Evolutionary conservation across 30 jellyfish, hydroid and myxozoan species (phyloP).

Genomic region (Turritopsis dohrnii): DNA sequence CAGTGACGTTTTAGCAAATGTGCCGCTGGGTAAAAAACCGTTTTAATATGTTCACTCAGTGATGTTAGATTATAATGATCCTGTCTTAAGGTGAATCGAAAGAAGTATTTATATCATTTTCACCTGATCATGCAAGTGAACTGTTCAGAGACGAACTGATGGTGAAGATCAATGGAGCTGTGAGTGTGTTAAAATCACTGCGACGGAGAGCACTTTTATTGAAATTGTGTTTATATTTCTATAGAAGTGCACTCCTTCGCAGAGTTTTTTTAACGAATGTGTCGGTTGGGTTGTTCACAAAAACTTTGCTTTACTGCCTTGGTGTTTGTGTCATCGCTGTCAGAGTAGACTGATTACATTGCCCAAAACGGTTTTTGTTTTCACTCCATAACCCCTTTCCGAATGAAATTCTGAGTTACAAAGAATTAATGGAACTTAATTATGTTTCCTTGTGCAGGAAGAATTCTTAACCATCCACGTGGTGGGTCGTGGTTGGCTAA

Average conservation of each 20-base stretch:
- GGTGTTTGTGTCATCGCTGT: no score
- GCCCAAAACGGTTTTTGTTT: background rate
- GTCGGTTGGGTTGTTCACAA: no score
- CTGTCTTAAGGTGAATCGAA: conserved; percentile 78
- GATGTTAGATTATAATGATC: no score
- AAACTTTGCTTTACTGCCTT: no score
- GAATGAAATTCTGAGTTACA: background rate
- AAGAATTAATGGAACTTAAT: background rate
- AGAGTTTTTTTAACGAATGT: no score
- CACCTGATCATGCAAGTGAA: conserved; percentile 75
- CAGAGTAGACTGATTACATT: no score
- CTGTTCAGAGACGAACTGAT: conserved; percentile 54
- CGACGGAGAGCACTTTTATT: no score
- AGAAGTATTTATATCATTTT: conserved; percentile 43
- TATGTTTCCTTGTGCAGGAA: conserved; percentile 25
- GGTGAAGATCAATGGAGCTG: conserved; percentile 63
- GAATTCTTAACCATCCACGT: conserved; percentile 48
- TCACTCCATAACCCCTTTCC: background rate
- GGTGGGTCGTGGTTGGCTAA: conserved; percentile 77
- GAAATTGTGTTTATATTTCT: no score
- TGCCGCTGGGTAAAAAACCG: no score
- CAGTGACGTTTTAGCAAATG: no score
- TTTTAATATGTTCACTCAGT: no score
- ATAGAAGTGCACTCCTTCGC: no score
- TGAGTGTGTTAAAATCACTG: conserved; percentile 13